Evolutionary conservation across 2,113 vertebrate genomes (phyloP).

Genomic region (Numenius arquata): DNA sequence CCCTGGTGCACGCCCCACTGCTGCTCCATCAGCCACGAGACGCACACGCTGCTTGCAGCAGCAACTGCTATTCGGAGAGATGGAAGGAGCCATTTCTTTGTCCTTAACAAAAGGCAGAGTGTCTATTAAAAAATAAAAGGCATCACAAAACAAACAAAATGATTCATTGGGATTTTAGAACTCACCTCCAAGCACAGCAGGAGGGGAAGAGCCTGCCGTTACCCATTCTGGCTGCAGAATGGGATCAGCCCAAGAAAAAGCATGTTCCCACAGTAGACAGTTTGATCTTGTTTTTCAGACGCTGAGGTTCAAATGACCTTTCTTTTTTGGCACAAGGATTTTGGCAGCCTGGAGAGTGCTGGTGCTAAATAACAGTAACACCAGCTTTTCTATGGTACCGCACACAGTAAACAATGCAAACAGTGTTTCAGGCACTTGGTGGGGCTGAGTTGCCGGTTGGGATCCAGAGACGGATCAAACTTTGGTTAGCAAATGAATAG

Average conservation of each 20-base stretch:
- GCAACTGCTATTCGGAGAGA: background rate
- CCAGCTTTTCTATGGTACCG: slow-evolving; percentile 36
- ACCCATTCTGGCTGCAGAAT: slow-evolving; percentile 33
- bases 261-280: slow-evolving; percentile 49
- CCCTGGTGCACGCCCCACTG: background rate
- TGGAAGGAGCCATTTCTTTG: slow-evolving; percentile 38
- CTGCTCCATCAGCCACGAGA: background rate
- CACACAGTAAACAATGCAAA: slow-evolving; percentile 40
- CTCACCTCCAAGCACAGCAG: slow-evolving; percentile 56
- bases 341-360: slow-evolving; percentile 35
- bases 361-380: slow-evolving; percentile 64
- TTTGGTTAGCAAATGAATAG: slow-evolving; percentile 11
- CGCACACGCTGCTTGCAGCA: background rate
- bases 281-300: slow-evolving; percentile 53
- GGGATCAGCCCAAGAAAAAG: slow-evolving; percentile 13
- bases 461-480: background rate
- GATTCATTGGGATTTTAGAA: slow-evolving; percentile 60
- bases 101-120: slow-evolving; percentile 44
- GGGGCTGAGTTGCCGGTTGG: background rate
- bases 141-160: slow-evolving; percentile 29
- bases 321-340: slow-evolving; percentile 43
- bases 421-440: slow-evolving; percentile 20
- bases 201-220: slow-evolving; percentile 38
- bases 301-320: slow-evolving; percentile 41
- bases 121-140: slow-evolving; percentile 51